Evolutionary conservation across 2,888 invertebrate species (phyloP).

Genomic region (Trichogramma dendrolimi): DNA sequence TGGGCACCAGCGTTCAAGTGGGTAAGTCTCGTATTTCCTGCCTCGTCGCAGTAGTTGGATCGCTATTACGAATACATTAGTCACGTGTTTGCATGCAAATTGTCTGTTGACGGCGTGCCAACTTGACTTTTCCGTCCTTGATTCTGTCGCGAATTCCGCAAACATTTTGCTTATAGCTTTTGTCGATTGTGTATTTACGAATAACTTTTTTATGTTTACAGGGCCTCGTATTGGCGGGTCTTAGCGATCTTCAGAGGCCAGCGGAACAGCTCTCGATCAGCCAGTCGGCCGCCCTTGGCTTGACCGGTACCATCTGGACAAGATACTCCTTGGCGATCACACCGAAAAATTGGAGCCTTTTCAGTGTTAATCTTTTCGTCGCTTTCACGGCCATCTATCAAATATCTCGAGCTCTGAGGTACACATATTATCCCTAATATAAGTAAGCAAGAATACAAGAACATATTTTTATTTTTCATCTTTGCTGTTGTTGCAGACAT

Average conservation of each 20-base stretch:
- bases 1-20: slow-evolving; percentile 99
- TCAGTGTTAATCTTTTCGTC: slow-evolving; percentile 96
- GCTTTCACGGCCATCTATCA: slow-evolving; percentile 82
- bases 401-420: slow-evolving; percentile 66
- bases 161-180: not conserved
- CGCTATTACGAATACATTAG: slow-evolving; percentile 4
- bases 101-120: not conserved
- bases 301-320: slow-evolving; percentile 93
- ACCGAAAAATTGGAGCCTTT: slow-evolving; percentile 92
- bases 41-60: not conserved
- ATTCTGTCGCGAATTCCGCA: too few relatives aligned
- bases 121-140: too few relatives aligned
- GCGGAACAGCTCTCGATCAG: slow-evolving; percentile 80
- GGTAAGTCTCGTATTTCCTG: slow-evolving; percentile 61
- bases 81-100: slow-evolving; percentile 7
- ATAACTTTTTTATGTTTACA: slow-evolving; percentile 41
- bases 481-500: slow-evolving; percentile 36
- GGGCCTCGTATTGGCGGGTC: slow-evolving; percentile 82
- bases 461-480: slow-evolving; percentile 3
- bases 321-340: slow-evolving; percentile 93
- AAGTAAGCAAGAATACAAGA: not conserved
- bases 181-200: slow-evolving; percentile 5
- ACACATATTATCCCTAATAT: slow-evolving; percentile 23
- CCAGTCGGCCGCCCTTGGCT: slow-evolving; percentile 77
- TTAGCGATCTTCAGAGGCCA: slow-evolving; percentile 85